Base-by-base conservation (phyloP, 1,140 invertebrate species). In the Drosophila chauvacae region DNA sequence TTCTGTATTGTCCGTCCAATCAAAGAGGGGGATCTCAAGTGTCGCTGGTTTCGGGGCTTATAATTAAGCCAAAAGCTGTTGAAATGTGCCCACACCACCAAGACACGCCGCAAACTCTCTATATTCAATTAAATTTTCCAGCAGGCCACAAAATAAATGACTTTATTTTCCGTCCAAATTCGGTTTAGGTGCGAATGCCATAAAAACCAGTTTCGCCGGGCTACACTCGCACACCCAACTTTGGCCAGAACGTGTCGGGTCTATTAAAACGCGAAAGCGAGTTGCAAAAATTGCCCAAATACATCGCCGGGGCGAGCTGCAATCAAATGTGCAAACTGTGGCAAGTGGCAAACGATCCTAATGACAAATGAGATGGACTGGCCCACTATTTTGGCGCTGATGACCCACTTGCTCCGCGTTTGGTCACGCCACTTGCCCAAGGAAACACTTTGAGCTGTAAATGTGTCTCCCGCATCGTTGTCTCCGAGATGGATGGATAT, bases 31-130 rank as follows among this genome's bases (percentile, higher is more conserved):
- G 20, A 42, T 44, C 55, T 73, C 68, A 42, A 73, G 70, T 72
- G 69, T 72, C 69, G 66, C 37, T 20, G 37, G 20, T 39, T 20
- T 35, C 20, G 65, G 44, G 55, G 69, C 68, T 73, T 73, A 73
- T 72, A 73, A 73, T 73, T 73, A 73, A 73, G 70, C 70, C 70
- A 72, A 73, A 73, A 73, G 70, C 70, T 73, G 70, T 73, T 73
- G 70, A 73, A 73, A 73, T 73, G 70, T 73, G 70, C 70, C 70
- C 70, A 73, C 68, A 72, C 66, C 55, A 39, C 51, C 23, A 11
- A 10, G 11, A 14, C 57, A 30, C n/a, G 33, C 16, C 28, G 48
- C 26, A 51, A 42, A 41, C 26, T 56, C 66, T 71, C 51, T 72
- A 69, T n/a, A 57, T 72, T 73, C 70, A 73, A 73, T 72, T 73